A percentile compares a stretch with the other conserved stretches of the same genome.
Evolutionary conservation across 1,140 invertebrate species (phyloP).

Genomic region (Riptortus pedestris): DNA sequence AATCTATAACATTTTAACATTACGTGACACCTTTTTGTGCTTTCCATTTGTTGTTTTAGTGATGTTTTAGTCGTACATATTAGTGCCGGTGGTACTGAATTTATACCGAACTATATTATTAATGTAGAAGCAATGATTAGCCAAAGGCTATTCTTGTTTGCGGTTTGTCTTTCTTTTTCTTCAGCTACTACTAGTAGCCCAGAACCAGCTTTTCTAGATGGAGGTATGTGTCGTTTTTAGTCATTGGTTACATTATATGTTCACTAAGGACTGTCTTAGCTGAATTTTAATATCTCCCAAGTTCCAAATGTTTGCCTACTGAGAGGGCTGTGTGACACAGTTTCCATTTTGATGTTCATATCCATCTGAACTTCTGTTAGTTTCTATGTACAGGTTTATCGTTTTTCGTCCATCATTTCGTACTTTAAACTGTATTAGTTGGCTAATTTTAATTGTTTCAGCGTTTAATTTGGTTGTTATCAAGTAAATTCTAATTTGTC

Average conservation of each 20-base stretch:
- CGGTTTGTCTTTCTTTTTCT: neutral
- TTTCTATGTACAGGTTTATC: too few relatives aligned
- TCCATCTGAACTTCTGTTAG: neutral
- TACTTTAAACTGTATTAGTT: too few relatives aligned
- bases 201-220: constrained; percentile 5
- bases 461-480: too few relatives aligned
- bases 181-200: neutral
- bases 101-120: neutral
- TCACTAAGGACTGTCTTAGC: too few relatives aligned
- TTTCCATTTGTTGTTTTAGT: neutral
- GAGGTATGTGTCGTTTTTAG: constrained; percentile 5
- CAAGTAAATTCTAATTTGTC: too few relatives aligned
- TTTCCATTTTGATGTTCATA: constrained; percentile 13
- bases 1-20: constrained; percentile 15
- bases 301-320: neutral
- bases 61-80: constrained; percentile 5
- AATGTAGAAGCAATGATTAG: neutral
- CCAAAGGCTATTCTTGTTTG: constrained; percentile 3
- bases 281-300: neutral
- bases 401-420: too few relatives aligned
- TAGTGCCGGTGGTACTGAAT: neutral
- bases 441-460: too few relatives aligned
- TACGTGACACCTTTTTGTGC: neutral
- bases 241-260: neutral
- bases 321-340: constrained; percentile 5